Base-by-base conservation (phyloP, 2,888 invertebrate genomes). In the Carpatolechia fugitivella region DNA sequence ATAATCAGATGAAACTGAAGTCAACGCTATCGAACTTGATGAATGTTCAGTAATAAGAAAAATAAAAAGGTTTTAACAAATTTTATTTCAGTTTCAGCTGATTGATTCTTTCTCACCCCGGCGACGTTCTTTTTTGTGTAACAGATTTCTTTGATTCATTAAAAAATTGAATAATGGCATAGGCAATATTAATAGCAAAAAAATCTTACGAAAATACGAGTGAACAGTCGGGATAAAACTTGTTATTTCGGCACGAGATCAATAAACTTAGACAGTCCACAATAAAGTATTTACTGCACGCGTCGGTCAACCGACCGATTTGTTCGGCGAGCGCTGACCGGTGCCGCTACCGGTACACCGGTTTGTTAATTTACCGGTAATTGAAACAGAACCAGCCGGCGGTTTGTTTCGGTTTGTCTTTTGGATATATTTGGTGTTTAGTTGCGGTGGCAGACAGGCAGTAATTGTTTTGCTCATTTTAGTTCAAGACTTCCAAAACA, bases 341-440 rank as follows among this genome's bases (percentile, higher is more conserved):
- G 29, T 29, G 1, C 33, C n/a, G 33, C 5, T 49, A n/a, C 35
- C 35, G 30, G 47, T 50, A 35, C 29, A 57, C 60, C 63, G 62
- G 69, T 76, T 78, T 75, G 76, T 60, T 60, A 49, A 70, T 75
- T 81, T 74, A 70, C 70, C 68, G 72, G 73, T 78, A 82, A 83
- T 80, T 80, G 74, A 72, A 76, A 77, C 76, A 72, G 80, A 75
- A 81, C 78, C 78, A 74, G 13, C 44, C 10, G 35, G 8, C 78
- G 74, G 78, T 78, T 77, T 74, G 75, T 77, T 63, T 56, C 48
- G 29, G 49, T 51, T 30, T 57, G 30, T 7, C 46, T 53, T 53
- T 47, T 20, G 35, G 16, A 31, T 16, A 16, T 47, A 10, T 47
- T 16, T 31, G n/a, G 31, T 11, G 47, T 30, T 47, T 47, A 47